Base-by-base conservation (phyloP, 2,797 vertebrate species). In the Ciconia nigra region DNA sequence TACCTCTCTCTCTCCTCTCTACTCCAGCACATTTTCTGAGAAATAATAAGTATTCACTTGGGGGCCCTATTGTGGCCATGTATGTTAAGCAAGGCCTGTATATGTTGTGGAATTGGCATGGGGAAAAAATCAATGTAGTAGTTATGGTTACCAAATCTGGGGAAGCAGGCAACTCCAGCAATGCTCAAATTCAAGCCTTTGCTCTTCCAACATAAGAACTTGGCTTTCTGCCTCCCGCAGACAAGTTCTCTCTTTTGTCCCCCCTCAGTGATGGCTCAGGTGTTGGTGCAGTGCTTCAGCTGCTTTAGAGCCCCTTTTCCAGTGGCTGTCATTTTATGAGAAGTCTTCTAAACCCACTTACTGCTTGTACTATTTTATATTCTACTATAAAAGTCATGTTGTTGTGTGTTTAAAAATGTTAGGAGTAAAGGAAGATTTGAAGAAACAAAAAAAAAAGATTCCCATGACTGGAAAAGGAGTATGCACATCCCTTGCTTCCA, bases 51-150 rank as follows among this genome's bases (percentile, higher is more conserved):
- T 83, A 16, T 62, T 89, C 31, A 24, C 8, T 9, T 73, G 33
- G 8, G 15, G 16, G 3, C 22, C 31, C n/a, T 63, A 0, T n/a
- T 4, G 7, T 49, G 63, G 22, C 11, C 28, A 1, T 21, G 1
- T 77, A 1, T 61, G 39, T 63, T 70, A 57, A 37, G 49, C 49
- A 77, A 92, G n/a, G 7, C 31, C 39, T 77, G 8, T 59, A 7
- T 49, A 25, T 78, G 41, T 44, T 86, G 17, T 59, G 52, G 26
- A 80, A 47, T n/a, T 44, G 42, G 13, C 22, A 69, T 22, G 35
- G 57, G 35, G 13, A 14, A n/a, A 46, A 33, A 11, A 20, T 21
- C 42, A 6, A 3, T 26, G 21, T 42, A 37, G 24, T 41, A 46
- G 19, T 69, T 91, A 58, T 2, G 22, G 37, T 42, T 74, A 41